phyloP scores from a whole-genome alignment of 2,113 vertebrate genomes.

The Bubo bubo region DNA sequence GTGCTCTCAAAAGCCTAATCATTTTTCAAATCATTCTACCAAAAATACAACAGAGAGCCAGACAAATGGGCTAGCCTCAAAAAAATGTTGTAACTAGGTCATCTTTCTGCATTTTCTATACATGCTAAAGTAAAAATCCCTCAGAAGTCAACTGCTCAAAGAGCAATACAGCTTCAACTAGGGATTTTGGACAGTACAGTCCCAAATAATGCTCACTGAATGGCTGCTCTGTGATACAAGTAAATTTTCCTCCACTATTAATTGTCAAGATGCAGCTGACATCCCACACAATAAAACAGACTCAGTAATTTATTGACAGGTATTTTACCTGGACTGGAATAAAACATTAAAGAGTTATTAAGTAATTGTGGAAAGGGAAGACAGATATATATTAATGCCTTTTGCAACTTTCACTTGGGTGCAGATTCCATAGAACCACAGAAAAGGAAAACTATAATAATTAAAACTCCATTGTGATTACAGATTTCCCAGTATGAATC shows the following conservation, averaged over 20 bases:
- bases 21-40: not conserved
- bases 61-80: not conserved
- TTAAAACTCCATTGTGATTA: not conserved
- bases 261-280: not conserved
- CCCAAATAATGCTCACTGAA: not conserved
- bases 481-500: not conserved
- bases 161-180: not conserved
- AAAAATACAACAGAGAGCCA: not conserved
- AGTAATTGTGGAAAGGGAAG: not conserved
- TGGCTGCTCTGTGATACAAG: not conserved
- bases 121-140: not conserved
- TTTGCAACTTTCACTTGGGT: not conserved
- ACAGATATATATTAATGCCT: not conserved
- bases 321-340: not conserved
- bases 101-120: not conserved
- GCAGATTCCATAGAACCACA: not conserved
- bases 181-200: not conserved
- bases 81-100: not conserved
- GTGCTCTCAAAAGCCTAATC: not conserved
- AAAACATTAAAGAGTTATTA: not conserved
- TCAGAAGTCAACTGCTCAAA: not conserved
- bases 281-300: not conserved
- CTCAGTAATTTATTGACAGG: not conserved
- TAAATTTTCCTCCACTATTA: not conserved
- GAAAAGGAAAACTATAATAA: not conserved